Evolutionary conservation across 2,113 vertebrate species (phyloP), one percentile per base, ranked within the genome.

Genomic region (Psammodynastes pulverulentus): DNA sequence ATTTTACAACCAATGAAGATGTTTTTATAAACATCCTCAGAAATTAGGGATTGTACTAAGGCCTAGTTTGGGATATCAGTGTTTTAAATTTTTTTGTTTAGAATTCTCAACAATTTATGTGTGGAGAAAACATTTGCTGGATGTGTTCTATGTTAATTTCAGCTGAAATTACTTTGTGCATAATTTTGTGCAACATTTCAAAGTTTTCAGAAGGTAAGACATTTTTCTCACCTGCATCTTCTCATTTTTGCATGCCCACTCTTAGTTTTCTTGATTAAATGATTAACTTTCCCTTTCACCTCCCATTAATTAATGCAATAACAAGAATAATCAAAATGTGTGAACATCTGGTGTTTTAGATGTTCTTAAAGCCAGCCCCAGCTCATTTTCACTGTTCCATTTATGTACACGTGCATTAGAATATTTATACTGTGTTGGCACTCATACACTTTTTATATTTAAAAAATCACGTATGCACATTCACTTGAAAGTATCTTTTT

Each of bases 331-430:
- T 97, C 96, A 97, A 97, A 97, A 97, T 97, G 96, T 96, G 96
- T 96, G 97, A 98, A 98, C 97, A 98, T 97, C 97, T 98, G 97
- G 97, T 97, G 97, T 97, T 98, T 98, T 95, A 97, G 97, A 97
- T 97, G 96, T 97, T 94, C 45, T 92, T 89, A 85, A 58, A 62
- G 46, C 62, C 72, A 85, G 48, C 26, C 48, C 67, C 34, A 91
- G 34, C 48, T 92, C 15, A 23, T 54, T 79, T 86, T 89, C 15
- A n/a, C 29, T 48, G 62, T 43, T 92, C 24, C 79, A 52, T 89
- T 56, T 92, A 92, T 51, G 49, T 24, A 23, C 21, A 86, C 5
- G 49, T 9, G 43, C 58, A 84, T 92, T 54, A 92, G 26, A 88
- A 45, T 10, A 72, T 72, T 54, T 39, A 58, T 24, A 45, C 21